A percentile compares a stretch with the other conserved stretches of the same genome.
These are phyloP conservation scores for Agrypnus murinus DNA, from an alignment of 2,888 invertebrate genomes.

Conservation along the genomic window DNA sequence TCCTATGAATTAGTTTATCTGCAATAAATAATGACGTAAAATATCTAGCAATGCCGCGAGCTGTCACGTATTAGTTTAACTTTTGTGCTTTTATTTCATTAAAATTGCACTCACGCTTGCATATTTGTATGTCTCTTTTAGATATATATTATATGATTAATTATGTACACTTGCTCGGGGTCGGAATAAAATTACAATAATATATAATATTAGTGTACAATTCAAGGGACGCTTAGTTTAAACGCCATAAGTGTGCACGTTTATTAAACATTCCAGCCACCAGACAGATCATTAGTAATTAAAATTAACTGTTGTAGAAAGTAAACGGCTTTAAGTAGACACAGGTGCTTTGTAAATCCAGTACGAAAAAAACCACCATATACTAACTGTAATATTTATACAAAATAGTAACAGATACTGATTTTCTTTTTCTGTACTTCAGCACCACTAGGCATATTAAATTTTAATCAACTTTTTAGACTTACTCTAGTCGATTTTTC, in stretches of 20 bases:
- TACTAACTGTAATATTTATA: too few species aligned
- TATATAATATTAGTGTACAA: conserved; percentile 23
- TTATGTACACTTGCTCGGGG: conserved; percentile 30
- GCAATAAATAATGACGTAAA: conserved; percentile 66
- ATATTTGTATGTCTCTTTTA: conserved; percentile 47
- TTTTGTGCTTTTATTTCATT: conserved; percentile 62
- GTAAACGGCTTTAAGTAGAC: too few species aligned
- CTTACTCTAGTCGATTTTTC: not conserved
- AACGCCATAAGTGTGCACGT: conserved; percentile 19
- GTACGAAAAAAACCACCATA: too few species aligned
- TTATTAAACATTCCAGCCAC: conserved; percentile 19
- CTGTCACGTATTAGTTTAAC: conserved; percentile 63
- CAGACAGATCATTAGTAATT: conserved; percentile 5
- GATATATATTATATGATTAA: conserved; percentile 31
- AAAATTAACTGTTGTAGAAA: conserved; percentile 7
- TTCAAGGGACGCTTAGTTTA: not conserved
- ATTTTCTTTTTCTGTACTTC: too few species aligned
- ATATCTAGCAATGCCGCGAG: conserved; percentile 64
- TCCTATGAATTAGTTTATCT: conserved; percentile 66
- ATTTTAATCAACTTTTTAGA: not conserved
- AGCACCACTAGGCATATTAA: too few species aligned
- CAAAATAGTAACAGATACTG: too few species aligned
- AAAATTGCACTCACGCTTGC: conserved; percentile 60
- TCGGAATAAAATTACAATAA: conserved; percentile 31
- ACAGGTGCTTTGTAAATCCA: too few species aligned